Evolutionary conservation across 2,888 invertebrate species (phyloP), one percentile per base, ranked within the genome.

Genomic region (Nomada hirtipes): DNA sequence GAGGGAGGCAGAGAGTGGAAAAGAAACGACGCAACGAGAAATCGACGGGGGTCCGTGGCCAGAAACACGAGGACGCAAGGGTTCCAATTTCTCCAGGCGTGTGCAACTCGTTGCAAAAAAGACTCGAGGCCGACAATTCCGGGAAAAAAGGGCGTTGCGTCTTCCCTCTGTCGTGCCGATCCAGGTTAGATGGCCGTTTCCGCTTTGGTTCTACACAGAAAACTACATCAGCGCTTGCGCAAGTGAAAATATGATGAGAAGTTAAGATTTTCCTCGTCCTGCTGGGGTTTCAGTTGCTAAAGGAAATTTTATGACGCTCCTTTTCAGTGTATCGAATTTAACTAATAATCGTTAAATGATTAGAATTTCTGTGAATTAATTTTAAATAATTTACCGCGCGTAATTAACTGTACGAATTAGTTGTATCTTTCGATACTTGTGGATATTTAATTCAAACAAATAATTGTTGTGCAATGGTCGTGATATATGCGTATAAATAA

Each of bases 81-180:
- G 76, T 77, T 85, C 85, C 85, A 80, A 79, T 84, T 85, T 84
- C 84, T 82, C 72, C 60, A 13, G 63, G 55, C 76, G 77, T 15
- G 77, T 75, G 71, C 79, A 82, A 84, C 74, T 59, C 67, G 60
- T 84, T 73, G 84, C 85, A 84, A 82, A 82, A 84, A 84, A 77
- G 47, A 75, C n/a, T 70, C 68, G 82, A 57, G 53, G 67, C 79
- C 73, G 75, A 73, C 69, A 67, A 77, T 84, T 85, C 84, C 59
- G 20, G 65, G 85, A 82, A 84, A 77, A 79, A 69, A 68, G 53
- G 74, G 55, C 69, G 65, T 65, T 68, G 68, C 53, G 67, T 68
- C 76, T 77, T 76, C 64, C 42, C 42, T 68, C 68, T 23, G 42
- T 50, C 64, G 26, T 26, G 13, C n/a, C 42, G 10, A 26, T 20